phyloP scores from a whole-genome alignment of 1,140 invertebrate genomes.

The Diachasma alloeum region DNA sequence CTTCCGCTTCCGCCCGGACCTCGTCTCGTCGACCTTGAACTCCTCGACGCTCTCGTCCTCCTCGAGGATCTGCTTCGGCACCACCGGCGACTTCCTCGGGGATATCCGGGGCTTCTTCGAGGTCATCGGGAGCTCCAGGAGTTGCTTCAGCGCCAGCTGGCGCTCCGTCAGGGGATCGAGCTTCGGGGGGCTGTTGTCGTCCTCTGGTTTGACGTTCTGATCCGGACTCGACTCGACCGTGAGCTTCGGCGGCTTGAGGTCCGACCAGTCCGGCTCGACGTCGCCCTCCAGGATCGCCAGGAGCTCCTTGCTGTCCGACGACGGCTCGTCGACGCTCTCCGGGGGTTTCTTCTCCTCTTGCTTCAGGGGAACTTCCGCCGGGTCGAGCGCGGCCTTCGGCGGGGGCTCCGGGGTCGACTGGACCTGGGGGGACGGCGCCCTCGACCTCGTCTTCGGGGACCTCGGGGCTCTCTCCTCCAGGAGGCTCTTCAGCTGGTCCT shows the following conservation, averaged over 20 bases:
- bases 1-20: constrained; percentile 60
- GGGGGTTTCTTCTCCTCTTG: not conserved
- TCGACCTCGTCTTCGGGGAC: constrained; percentile 3
- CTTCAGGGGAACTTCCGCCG: not conserved
- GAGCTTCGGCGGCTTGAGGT: constrained; percentile 52
- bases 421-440: not conserved
- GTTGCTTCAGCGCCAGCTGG: constrained; percentile 66
- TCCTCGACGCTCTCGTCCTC: not conserved
- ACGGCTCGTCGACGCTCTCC: constrained; percentile 24
- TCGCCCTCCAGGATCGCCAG: constrained; percentile 65
- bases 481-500: constrained; percentile 57
- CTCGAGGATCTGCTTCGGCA: not conserved
- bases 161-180: constrained; percentile 61
- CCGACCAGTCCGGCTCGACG: constrained; percentile 63
- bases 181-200: constrained; percentile 41
- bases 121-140: constrained; percentile 54
- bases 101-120: not conserved
- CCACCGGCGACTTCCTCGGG: not conserved
- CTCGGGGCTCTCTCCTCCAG: constrained; percentile 44
- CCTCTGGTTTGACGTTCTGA: constrained; percentile 3
- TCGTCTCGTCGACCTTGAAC: constrained; percentile 47
- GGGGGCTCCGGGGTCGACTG: not conserved
- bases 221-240: constrained; percentile 39
- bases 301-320: constrained; percentile 60
- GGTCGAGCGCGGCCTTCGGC: not conserved